Conservation (phyloP, 1,140 invertebrate genomes). For the Drosophila santomea region DNA sequence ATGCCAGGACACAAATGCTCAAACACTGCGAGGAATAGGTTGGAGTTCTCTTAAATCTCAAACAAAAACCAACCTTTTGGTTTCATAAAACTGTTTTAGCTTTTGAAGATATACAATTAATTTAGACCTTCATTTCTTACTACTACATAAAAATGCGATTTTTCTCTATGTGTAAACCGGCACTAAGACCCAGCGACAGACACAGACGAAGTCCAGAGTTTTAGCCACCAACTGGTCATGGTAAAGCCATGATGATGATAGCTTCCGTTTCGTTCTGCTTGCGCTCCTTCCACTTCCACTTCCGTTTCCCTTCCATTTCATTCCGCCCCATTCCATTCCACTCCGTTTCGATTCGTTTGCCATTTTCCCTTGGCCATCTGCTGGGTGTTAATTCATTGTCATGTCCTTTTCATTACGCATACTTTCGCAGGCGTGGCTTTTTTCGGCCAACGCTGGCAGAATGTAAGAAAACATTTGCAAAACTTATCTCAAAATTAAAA, state of each 20-base stretch:
- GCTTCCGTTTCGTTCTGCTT: conserved; percentile 45
- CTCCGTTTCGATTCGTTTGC: conserved; percentile 13
- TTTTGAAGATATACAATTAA: no score
- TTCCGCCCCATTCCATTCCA: conserved; percentile 12
- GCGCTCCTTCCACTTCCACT: conserved; percentile 26
- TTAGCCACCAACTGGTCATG: conserved; percentile 41
- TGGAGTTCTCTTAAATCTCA: no score
- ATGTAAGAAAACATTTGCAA: conserved; percentile 33
- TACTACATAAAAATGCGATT: background rate
- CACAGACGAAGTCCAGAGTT: conserved; percentile 37
- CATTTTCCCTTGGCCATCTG: conserved; percentile 43
- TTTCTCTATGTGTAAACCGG: background rate
- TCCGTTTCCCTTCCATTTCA: conserved; percentile 31
- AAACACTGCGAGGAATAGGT: background rate
- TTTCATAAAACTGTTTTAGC: no score
- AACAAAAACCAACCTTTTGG: no score
- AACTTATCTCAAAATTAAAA: conserved; percentile 23
- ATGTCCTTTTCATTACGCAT: conserved; percentile 67
- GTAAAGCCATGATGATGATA: conserved; percentile 48
- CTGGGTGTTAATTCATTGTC: conserved; percentile 74
- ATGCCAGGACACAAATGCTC: conserved; percentile 52
- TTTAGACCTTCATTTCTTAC: no score
- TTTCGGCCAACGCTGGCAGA: background rate
- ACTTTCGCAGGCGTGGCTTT: conserved; percentile 33
- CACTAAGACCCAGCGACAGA: background rate